Evolutionary conservation across 2,797 vertebrate species (phyloP).

Genomic region (Tympanoctomys barrerae): DNA sequence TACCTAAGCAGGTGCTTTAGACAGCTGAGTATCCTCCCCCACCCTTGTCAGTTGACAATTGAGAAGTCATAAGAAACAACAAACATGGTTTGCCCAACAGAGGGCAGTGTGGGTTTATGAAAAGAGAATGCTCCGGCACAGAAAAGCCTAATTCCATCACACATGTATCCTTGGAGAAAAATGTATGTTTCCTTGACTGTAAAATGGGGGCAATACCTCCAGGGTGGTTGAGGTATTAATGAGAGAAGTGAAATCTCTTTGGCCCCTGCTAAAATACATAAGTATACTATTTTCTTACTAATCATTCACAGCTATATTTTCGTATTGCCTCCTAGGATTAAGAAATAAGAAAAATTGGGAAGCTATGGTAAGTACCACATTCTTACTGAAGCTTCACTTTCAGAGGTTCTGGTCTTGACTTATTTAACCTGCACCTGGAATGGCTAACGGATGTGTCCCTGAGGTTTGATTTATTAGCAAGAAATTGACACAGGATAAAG

Average conservation of each 20-base stretch:
- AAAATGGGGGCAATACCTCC: neutral
- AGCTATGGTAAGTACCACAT: constrained; percentile 79
- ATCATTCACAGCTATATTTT: constrained; percentile 56
- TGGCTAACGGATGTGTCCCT: neutral
- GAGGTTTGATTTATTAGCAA: neutral
- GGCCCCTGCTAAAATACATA: constrained; percentile 1
- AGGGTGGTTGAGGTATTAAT: neutral
- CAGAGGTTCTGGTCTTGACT: neutral
- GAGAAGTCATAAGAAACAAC: neutral
- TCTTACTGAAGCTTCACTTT: neutral
- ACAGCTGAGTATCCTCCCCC: too few species aligned
- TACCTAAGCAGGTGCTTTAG: too few species aligned
- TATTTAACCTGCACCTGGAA: neutral
- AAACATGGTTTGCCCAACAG: neutral
- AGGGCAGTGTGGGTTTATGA: neutral
- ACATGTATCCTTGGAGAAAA: neutral
- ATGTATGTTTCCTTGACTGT: neutral
- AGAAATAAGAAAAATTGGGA: constrained; percentile 63
- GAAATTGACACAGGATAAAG: neutral
- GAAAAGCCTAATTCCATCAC: neutral
- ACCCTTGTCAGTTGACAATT: neutral
- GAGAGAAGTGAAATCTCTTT: neutral
- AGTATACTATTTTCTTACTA: constrained; percentile 51
- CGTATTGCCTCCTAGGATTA: constrained; percentile 71
- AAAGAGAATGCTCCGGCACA: neutral